Evolutionary conservation across 2,797 vertebrate genomes (phyloP).

Genomic region (Premnoplex brunnescens): DNA sequence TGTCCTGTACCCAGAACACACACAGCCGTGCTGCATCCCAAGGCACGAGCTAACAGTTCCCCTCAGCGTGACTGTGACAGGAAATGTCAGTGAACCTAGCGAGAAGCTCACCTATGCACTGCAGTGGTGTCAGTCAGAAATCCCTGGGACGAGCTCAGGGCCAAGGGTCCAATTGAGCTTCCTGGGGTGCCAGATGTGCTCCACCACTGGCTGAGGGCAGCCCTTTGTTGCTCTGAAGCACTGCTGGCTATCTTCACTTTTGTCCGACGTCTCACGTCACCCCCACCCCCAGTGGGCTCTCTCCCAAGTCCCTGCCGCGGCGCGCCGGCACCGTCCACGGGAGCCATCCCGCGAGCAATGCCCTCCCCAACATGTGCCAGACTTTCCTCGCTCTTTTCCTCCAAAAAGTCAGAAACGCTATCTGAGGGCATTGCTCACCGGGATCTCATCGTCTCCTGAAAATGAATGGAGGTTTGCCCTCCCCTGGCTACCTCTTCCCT

Average conservation of each 20-base stretch:
- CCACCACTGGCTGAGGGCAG: constrained; percentile 75
- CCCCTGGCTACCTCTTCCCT: constrained; percentile 40
- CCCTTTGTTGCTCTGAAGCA: constrained; percentile 70
- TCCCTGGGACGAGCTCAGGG: constrained; percentile 74
- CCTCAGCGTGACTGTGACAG: constrained; percentile 71
- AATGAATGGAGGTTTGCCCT: constrained; percentile 25
- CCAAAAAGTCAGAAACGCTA: constrained; percentile 17
- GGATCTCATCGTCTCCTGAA: constrained; percentile 48
- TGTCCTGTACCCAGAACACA: constrained; percentile 73
- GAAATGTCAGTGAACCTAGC: constrained; percentile 73
- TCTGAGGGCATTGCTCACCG: constrained; percentile 65
- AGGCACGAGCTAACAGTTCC: constrained; percentile 65
- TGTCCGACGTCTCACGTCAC: constrained; percentile 70
- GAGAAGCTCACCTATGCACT: constrained; percentile 75
- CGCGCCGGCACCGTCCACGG: constrained; percentile 8
- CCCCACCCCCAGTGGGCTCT: constrained; percentile 49
- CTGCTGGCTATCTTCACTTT: constrained; percentile 77
- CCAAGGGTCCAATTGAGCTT: constrained; percentile 74
- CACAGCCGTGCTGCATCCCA: constrained; percentile 74
- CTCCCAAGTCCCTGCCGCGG: constrained; percentile 47
- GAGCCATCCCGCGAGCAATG: constrained; percentile 68
- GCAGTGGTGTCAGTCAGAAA: constrained; percentile 76
- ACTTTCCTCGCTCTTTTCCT: constrained; percentile 14
- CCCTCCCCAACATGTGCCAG: constrained; percentile 30
- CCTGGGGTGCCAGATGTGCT: constrained; percentile 75